Base-by-base conservation (phyloP, 2,797 vertebrate species). In the Onychomys arenicola region DNA sequence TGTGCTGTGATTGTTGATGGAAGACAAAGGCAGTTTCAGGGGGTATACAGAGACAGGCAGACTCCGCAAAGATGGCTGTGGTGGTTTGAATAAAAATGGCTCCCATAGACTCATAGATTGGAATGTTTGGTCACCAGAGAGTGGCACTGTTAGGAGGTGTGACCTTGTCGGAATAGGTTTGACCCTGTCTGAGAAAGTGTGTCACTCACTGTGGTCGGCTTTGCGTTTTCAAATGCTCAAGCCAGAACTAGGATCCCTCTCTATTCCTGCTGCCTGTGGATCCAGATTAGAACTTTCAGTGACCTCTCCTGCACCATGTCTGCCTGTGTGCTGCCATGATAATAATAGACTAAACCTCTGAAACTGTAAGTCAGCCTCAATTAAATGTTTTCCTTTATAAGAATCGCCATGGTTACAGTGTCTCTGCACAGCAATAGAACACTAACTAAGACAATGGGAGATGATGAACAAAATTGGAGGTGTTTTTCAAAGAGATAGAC, bases 401-500 rank as follows among this genome's bases (percentile, higher is more conserved):
- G 83, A 25, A 21, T 67, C 49, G 21, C 43, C 61, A 16, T 67
- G 32, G 19, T 49, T 32, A 49, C 34, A 6, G 19, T 67, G 61
- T 67, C 61, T 85, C 37, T 67, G 25, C 43, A 67, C 2, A n/a
- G 11, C 17, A 85, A 43, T n/a, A 67, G 32, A 67, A 49, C 17
- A 21, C 16, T 49, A 27, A 49, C 40, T 85, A 85, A 25, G 63
- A n/a, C 32, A n/a, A n/a, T 52, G 19, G 11, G 63, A 94, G 83
- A 92, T 85, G 88, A 90, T 84, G 37, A 63, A 17, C 6, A 93
- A 84, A 77, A 23, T 32, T 5, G 19, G 34, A 92, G 12, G 55
- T 90, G 55, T 94, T 69, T 91, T 94, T 85, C 32, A 95, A 83
- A 91, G 27, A 95, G 49, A 89, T 6, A 95, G 13, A 55, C 86